Evolutionary conservation across 2,113 vertebrate genomes (phyloP).

Genomic region (Ibidorhyncha struthersii): DNA sequence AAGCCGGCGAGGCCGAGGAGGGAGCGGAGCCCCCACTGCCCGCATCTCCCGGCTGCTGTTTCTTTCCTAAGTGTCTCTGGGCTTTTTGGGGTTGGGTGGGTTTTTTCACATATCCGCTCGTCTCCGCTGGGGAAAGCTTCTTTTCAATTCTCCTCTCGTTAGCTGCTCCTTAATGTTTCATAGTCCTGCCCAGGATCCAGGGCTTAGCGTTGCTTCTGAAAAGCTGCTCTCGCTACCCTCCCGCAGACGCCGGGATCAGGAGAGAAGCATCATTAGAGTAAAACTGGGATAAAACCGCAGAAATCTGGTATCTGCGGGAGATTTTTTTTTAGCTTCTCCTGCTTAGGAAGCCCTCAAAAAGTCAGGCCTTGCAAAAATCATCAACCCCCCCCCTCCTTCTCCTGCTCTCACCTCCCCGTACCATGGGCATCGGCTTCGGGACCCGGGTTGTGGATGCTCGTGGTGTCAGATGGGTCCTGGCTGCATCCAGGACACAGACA

Average conservation of each 20-base stretch:
- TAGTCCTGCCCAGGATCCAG: neutral
- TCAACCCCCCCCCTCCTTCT: neutral
- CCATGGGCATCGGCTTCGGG: rapidly evolving
- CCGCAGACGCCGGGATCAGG: neutral
- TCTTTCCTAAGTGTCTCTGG: neutral
- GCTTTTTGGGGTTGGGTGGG: neutral
- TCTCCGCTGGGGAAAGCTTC: neutral
- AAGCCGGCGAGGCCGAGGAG: rapidly evolving
- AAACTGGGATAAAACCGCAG: neutral
- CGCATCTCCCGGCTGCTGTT: rapidly evolving
- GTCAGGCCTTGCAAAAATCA: neutral
- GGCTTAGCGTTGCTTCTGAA: neutral
- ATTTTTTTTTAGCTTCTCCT: neutral
- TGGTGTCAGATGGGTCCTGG: rapidly evolving
- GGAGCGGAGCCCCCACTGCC: neutral
- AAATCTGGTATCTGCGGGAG: neutral
- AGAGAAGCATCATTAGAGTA: conserved; percentile 15
- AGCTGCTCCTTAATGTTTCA: neutral
- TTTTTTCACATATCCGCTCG: rapidly evolving
- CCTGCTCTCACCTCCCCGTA: neutral
- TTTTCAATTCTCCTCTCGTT: neutral
- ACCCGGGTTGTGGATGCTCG: rapidly evolving
- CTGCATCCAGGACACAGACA: neutral
- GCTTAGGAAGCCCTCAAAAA: neutral
- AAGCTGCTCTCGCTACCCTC: neutral